Conservation (phyloP, 2,797 vertebrate species). For the Spheniscus humboldti region DNA sequence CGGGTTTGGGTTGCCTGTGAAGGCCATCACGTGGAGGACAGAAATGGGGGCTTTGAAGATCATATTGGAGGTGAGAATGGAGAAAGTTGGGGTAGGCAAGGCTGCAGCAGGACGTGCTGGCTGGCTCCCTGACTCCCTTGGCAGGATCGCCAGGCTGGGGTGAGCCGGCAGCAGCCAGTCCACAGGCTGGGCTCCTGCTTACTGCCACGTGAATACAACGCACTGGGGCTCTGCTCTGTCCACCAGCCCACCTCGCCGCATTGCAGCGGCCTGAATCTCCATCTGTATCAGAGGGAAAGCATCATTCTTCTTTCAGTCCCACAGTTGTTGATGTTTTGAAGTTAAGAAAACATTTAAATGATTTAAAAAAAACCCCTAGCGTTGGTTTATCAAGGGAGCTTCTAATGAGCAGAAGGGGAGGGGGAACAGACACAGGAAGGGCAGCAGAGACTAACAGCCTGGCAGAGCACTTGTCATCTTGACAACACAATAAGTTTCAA, state of each 20-base stretch:
- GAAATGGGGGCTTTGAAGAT: not conserved
- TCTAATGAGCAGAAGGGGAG: conserved; percentile 17
- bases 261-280: not conserved
- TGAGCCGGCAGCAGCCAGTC: not conserved
- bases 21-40: not conserved
- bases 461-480: conserved; percentile 4
- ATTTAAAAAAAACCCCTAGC: not conserved
- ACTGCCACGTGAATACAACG: fast-evolving
- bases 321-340: conserved; percentile 30
- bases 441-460: conserved; percentile 21
- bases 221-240: not conserved
- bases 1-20: not conserved
- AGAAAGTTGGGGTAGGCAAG: not conserved
- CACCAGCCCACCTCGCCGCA: fast-evolving
- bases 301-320: not conserved
- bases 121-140: fast-evolving
- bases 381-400: conserved; percentile 22
- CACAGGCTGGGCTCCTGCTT: not conserved
- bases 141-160: not conserved
- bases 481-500: conserved; percentile 1
- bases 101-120: not conserved
- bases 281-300: not conserved
- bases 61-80: not conserved
- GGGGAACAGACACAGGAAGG: not conserved
- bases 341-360: conserved; percentile 36